Evolutionary conservation across 2,888 invertebrate species (phyloP), one percentile per base, ranked within the genome.

Genomic region (Tipula confusa): DNA sequence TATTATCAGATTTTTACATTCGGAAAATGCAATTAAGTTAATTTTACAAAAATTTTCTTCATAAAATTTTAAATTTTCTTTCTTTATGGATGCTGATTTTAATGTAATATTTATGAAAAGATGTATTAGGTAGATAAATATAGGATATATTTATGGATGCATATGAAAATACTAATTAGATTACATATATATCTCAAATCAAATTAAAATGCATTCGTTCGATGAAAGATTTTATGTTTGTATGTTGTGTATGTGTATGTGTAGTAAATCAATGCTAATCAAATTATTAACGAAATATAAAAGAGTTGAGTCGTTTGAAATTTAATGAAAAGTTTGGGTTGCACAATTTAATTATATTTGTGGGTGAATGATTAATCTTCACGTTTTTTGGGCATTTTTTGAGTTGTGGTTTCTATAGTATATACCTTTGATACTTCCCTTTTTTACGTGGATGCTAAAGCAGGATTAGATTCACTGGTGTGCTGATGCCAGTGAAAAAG

Each of bases 161-260:
- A 64, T 24, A 64, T 64, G 24, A 64, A 64, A 64, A 64, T 64
- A 64, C 64, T 64, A 64, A 64, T 64, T 64, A 64, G 24, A 24
- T 64, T 64, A 64, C n/a, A n/a, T n/a, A n/a, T n/a, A n/a, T 64
- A 9, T 0, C 11, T 7, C 64, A 64, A 64, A 64, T 64, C 64
- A 64, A 64, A 64, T 64, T 64, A 64, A 64, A 64, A 64, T 64
- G 64, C 64, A 64, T 64, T 64, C 64, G 9, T 64, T 64, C 64
- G 9, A 9, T 24, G 64, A 64, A 2, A 18, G 6, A 64, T n/a
- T 43, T 64, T 64, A 15, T 43, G 15, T 64, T 18, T n/a, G 18
- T 43, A 43, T 64, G n/a, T n/a, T n/a, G 24, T 64, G 11, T 4
- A 15, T 43, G 43, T 64, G 11, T 24, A 64, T 64, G 24, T 24